A percentile compares a stretch with the other conserved stretches of the same genome.
Evolutionary conservation across 2,888 invertebrate genomes (phyloP).

Genomic region (Tiliacea citrago): DNA sequence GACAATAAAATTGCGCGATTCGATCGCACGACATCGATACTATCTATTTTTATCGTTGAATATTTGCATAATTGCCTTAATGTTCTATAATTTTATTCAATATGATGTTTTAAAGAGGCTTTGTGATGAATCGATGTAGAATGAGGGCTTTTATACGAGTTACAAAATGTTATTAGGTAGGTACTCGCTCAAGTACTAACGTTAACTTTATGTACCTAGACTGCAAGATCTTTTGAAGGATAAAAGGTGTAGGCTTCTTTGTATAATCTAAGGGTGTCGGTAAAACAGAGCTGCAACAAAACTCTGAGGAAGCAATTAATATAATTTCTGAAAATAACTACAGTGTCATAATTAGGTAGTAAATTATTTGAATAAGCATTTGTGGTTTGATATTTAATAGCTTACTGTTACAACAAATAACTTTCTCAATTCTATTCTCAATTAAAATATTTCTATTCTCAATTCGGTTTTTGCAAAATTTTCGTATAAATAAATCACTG

Average conservation of each 20-base stretch:
- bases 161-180: background rate
- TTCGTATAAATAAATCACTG: too few species aligned
- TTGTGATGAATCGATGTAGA: slow-evolving; percentile 28
- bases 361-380: background rate
- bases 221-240: background rate
- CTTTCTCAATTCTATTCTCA: background rate
- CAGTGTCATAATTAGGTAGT: background rate
- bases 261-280: too few species aligned
- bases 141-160: slow-evolving; percentile 14
- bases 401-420: background rate
- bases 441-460: too few species aligned
- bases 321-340: background rate
- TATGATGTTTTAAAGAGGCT: slow-evolving; percentile 44
- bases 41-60: slow-evolving; percentile 78
- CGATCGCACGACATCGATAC: slow-evolving; percentile 80
- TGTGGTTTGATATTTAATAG: background rate
- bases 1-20: slow-evolving; percentile 81
- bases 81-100: slow-evolving; percentile 66
- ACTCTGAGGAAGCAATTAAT: too few species aligned
- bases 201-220: background rate
- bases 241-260: background rate
- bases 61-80: slow-evolving; percentile 84
- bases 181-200: background rate
- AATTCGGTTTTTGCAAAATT: too few species aligned
- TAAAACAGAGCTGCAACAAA: background rate